Conservation (phyloP, 2,113 vertebrate species). For the Phylloscopus whistleri region DNA sequence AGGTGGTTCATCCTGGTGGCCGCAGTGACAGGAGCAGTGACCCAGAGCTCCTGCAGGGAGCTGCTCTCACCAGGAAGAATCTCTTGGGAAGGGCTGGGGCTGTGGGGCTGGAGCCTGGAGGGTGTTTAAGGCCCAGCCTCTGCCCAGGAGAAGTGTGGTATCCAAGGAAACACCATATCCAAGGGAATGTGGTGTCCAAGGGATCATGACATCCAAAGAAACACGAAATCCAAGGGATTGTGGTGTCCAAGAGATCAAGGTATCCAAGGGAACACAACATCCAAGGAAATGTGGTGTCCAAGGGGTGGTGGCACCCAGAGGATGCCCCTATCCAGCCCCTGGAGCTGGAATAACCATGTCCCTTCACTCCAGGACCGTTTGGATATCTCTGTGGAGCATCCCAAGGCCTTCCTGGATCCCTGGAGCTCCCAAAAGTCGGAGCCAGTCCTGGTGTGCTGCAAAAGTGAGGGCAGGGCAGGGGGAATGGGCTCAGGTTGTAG, state of each 20-base stretch:
- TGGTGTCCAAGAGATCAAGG: not conserved
- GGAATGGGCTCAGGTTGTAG: not conserved
- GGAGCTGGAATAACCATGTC: accelerated
- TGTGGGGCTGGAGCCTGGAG: not conserved
- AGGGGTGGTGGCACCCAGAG: not conserved
- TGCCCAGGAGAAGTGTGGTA: not conserved
- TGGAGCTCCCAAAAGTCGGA: not conserved
- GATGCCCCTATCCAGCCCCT: not conserved
- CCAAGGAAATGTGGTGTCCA: accelerated
- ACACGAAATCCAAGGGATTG: accelerated
- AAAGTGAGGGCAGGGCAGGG: accelerated
- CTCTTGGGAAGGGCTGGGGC: not conserved
- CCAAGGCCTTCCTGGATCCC: not conserved
- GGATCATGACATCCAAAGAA: not conserved
- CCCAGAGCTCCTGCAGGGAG: not conserved
- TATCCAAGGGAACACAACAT: accelerated
- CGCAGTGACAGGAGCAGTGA: accelerated
- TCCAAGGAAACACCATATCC: not conserved
- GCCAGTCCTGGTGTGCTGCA: too few species aligned
- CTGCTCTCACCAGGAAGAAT: not conserved
- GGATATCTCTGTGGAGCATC: not conserved
- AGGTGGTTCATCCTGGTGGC: accelerated
- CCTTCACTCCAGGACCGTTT: not conserved
- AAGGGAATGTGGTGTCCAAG: not conserved
- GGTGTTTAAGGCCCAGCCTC: not conserved